Percentiles rank a stretch among this genome's conserved stretches.
Evolutionary conservation across 53 echinoderm and acorn worm species (phyloP).

Genomic region (Hippasteria phrygiana): DNA sequence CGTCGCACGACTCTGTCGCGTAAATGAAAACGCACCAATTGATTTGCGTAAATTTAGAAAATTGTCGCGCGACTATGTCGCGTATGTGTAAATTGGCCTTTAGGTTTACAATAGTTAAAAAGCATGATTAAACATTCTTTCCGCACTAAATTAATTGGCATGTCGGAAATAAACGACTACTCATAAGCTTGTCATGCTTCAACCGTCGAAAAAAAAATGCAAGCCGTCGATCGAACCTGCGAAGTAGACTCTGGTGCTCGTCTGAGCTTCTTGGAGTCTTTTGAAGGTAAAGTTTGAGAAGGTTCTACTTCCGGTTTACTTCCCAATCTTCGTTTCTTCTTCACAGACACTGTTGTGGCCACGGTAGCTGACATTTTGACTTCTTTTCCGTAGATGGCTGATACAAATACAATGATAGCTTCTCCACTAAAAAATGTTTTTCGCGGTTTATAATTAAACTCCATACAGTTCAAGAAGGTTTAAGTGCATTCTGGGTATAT

Average conservation of each 20-base stretch:
- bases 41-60: too few species aligned
- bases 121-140: too few species aligned
- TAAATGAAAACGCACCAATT: too few species aligned
- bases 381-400: too few species aligned
- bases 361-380: constrained; percentile 30
- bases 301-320: constrained; percentile 65
- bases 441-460: not conserved
- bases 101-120: too few species aligned
- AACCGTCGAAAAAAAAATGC: not conserved
- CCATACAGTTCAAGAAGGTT: not conserved
- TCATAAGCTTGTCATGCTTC: not conserved
- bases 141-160: too few species aligned
- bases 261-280: constrained; percentile 46
- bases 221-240: not conserved
- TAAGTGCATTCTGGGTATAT: not conserved
- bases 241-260: constrained; percentile 38
- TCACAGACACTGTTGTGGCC: constrained; percentile 14
- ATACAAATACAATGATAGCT: too few species aligned
- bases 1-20: too few species aligned
- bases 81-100: too few species aligned
- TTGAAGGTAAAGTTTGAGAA: constrained; percentile 13
- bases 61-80: too few species aligned
- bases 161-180: not conserved
- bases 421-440: too few species aligned
- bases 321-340: constrained; percentile 58